Conservation (phyloP, 2,797 vertebrate species). For the Lagodon rhomboides region DNA sequence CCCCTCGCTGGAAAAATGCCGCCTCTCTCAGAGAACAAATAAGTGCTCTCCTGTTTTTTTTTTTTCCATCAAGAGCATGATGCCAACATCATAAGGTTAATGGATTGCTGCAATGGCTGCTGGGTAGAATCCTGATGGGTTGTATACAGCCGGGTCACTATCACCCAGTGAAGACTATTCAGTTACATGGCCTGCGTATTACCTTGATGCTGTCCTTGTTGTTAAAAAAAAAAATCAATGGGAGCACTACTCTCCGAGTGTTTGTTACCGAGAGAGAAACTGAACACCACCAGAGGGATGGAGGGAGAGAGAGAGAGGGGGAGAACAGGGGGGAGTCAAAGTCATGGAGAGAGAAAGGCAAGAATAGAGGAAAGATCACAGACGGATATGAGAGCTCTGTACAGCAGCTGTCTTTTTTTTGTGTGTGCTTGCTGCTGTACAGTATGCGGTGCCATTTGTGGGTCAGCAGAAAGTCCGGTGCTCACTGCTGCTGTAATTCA, state of each 20-base stretch:
- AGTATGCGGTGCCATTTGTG: conserved; percentile 50
- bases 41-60: conserved; percentile 15
- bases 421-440: conserved; percentile 44
- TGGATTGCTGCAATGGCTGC: conserved; percentile 58
- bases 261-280: conserved; percentile 71
- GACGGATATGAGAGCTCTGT: conserved; percentile 17
- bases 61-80: conserved; percentile 7
- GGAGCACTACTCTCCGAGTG: conserved; percentile 56
- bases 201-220: conserved; percentile 73
- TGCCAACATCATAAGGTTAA: conserved; percentile 57
- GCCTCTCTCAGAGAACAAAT: not conserved
- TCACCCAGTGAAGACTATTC: conserved; percentile 52
- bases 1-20: not conserved
- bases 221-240: conserved; percentile 79
- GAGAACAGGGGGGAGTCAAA: conserved; percentile 1
- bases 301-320: conserved; percentile 5
- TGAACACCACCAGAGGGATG: conserved; percentile 54
- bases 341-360: conserved; percentile 6
- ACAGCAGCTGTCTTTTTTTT: conserved; percentile 14
- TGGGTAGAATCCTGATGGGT: conserved; percentile 14
- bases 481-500: conserved; percentile 69
- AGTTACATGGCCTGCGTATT: conserved; percentile 68
- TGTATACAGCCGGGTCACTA: conserved; percentile 31
- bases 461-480: conserved; percentile 81
- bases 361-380: conserved; percentile 12